Evolutionary conservation across 2,113 vertebrate species (phyloP).

Genomic region (Heterotis niloticus): DNA sequence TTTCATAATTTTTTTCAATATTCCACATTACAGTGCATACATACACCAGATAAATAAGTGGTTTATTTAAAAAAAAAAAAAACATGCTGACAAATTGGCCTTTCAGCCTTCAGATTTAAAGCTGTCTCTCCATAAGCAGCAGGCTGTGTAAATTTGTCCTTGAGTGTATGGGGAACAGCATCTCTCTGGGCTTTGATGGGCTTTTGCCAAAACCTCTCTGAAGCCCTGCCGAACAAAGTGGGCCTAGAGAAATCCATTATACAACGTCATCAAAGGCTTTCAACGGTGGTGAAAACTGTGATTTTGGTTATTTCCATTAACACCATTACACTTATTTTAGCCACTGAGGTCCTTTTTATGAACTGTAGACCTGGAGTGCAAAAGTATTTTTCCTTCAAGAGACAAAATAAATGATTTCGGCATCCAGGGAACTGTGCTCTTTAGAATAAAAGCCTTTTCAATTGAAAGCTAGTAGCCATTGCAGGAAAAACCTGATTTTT

Average conservation of each 20-base stretch:
- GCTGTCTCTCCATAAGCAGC: constrained; percentile 33
- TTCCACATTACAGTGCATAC: no score
- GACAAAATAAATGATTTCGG: not conserved
- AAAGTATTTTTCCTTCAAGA: not conserved
- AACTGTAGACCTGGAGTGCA: not conserved
- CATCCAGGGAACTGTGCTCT: not conserved
- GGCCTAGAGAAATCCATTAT: not conserved
- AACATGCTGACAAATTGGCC: no score
- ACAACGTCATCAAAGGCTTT: not conserved
- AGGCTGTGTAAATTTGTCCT: constrained; percentile 14
- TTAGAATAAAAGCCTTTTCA: not conserved
- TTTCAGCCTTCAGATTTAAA: constrained; percentile 48
- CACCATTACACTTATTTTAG: not conserved
- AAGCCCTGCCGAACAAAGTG: no score
- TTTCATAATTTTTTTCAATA: no score
- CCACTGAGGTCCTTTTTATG: not conserved
- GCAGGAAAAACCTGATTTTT: not conserved
- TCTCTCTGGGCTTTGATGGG: no score
- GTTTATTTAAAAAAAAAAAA: no score
- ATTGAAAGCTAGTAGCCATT: not conserved
- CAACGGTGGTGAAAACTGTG: not conserved
- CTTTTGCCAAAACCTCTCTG: no score
- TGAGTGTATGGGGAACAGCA: no score
- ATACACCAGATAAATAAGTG: no score
- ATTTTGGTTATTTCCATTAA: not conserved